Base-by-base conservation (phyloP, 1,140 invertebrate species). In the Trichogramma pretiosum region DNA sequence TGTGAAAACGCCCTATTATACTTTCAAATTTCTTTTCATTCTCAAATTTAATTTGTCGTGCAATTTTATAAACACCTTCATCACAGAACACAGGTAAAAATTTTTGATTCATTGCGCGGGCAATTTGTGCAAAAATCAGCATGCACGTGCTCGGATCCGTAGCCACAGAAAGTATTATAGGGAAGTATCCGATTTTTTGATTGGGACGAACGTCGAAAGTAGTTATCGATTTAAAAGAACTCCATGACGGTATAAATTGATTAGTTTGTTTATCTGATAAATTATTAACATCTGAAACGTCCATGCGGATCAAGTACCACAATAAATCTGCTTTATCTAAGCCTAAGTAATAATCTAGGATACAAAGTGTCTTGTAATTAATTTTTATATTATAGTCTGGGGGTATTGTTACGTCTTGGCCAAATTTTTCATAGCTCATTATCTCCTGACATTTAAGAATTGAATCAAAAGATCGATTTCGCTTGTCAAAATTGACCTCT, bases 401-500 rank as follows among this genome's bases (percentile, higher is more conserved):
- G 2, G 38, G 33, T 3, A 52, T 21, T 33, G 17, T 37, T 14
- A 42, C 30, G 9, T 5, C 14, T 32, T 42, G 42, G 33, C 13
- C 9, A 5, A 18, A 3, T 36, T 47, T 42, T 34, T 43, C 13
- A 14, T 13, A 46, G 17, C 17, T n/a, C 32, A 34, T 46, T 2
- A 47, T 16, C 32, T 47, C 30, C 17, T 49, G 39, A 37, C 40
- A 49, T 17, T 40, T 28, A 18, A 49, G 28, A 35, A 17, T 17
- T 17, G 18, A 16, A 24, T 24, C 17, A 17, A 36, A 37, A 23
- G 44, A 16, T 36, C 21, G 7, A 1, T 11, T 18, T 23, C n/a
- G 18, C n/a, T 37, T 18, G 17, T 46, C 14, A 5, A 50, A 5
- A 3, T 8, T 23, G 9, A 3, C 5, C 16, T 46, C 34, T 26